Evolutionary conservation across 2,113 vertebrate genomes (phyloP).

Genomic region (Cricetomys ansorgei): DNA sequence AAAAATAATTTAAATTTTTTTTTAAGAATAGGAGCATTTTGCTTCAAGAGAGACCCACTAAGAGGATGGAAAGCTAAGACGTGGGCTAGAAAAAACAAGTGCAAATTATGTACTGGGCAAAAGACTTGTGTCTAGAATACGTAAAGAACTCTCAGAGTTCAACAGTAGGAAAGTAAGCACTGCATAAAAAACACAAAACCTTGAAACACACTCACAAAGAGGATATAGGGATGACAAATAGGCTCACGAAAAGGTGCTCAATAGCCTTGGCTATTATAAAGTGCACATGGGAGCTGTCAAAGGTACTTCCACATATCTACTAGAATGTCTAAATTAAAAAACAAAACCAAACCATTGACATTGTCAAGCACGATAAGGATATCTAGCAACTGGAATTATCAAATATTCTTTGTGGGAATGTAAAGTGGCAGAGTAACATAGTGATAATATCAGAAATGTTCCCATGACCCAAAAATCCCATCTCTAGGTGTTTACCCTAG

Average conservation of each 20-base stretch:
- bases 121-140: not conserved
- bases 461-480: not conserved
- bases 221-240: not conserved
- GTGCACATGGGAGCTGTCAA: not conserved
- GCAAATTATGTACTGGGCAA: not conserved
- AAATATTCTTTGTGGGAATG: not conserved
- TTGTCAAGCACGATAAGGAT: not conserved
- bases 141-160: conserved; percentile 12
- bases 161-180: conserved; percentile 18
- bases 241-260: not conserved
- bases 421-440: not conserved
- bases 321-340: not conserved
- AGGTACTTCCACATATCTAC: not conserved
- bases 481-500: not conserved
- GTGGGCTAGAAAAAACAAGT: not conserved
- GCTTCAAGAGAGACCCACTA: not conserved
- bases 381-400: not conserved
- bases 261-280: not conserved
- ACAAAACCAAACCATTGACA: not conserved
- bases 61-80: not conserved
- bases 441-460: not conserved
- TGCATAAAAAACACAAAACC: not conserved
- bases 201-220: not conserved
- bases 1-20: not conserved
- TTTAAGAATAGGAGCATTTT: not conserved